Evolutionary conservation across 2,797 vertebrate genomes (phyloP).

Genomic region (Anableps anableps): DNA sequence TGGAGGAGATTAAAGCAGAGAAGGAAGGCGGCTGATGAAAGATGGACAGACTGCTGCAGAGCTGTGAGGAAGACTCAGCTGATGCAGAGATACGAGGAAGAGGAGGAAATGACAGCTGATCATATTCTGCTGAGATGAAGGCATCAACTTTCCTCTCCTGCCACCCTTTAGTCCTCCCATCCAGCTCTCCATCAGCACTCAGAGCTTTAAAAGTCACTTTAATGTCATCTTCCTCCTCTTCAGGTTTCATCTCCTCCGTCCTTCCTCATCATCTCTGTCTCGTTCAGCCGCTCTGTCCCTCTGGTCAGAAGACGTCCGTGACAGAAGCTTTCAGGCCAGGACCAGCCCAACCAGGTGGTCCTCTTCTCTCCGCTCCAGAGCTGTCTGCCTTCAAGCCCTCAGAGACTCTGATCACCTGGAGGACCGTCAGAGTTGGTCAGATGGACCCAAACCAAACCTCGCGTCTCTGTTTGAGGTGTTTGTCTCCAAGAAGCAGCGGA

Average conservation of each 20-base stretch:
- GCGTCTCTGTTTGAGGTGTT: no score
- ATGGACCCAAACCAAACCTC: no score
- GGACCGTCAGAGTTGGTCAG: no score
- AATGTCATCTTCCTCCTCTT: constrained; percentile 16
- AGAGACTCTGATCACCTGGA: no score
- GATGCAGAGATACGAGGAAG: constrained; percentile 10
- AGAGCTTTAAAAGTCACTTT: constrained; percentile 32
- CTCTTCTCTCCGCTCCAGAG: not conserved
- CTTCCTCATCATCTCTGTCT: not conserved
- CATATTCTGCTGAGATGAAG: constrained; percentile 47
- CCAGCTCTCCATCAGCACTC: not conserved
- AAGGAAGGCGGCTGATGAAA: constrained; percentile 3
- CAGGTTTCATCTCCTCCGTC: constrained; percentile 5
- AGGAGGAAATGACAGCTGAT: constrained; percentile 31
- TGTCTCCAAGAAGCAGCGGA: no score
- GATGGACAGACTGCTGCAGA: constrained; percentile 5
- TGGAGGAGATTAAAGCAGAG: constrained; percentile 38
- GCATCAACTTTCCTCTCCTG: constrained; percentile 24
- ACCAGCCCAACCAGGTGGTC: constrained; percentile 18
- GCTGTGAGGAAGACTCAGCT: constrained; percentile 24
- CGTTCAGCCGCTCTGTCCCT: constrained; percentile 34
- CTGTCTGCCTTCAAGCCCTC: no score
- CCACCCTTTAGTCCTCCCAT: not conserved
- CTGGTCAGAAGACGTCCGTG: constrained; percentile 17
- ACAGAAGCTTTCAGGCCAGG: constrained; percentile 34